Conservation (phyloP, 2,888 invertebrate species). For the Hoplodrina ambigua region DNA sequence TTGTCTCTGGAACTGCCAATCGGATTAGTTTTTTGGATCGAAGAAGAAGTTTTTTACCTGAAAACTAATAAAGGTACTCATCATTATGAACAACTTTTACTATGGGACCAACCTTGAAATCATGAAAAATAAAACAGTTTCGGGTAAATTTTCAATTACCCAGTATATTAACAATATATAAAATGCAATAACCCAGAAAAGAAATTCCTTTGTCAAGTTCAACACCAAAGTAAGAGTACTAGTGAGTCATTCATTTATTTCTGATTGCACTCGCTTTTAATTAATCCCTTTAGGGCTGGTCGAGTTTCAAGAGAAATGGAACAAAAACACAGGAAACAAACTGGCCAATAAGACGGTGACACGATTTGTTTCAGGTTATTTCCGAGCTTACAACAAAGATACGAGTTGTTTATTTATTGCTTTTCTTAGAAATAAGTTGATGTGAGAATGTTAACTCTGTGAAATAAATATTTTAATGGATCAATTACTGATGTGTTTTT, state of each 20-base stretch:
- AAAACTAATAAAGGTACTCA: too few relatives aligned
- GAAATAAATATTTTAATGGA: neutral
- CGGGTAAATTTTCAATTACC: too few relatives aligned
- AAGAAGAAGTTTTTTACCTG: too few relatives aligned
- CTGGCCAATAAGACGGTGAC: slow-evolving; percentile 40
- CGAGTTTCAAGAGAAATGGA: slow-evolving; percentile 47
- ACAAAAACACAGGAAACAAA: slow-evolving; percentile 49
- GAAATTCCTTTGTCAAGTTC: slow-evolving; percentile 49
- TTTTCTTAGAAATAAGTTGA: slow-evolving; percentile 25
- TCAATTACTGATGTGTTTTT: neutral
- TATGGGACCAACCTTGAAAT: too few relatives aligned
- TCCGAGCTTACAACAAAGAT: slow-evolving; percentile 50
- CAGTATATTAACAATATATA: neutral
- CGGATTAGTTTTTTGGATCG: too few relatives aligned
- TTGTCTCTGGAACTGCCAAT: too few relatives aligned
- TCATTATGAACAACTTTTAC: too few relatives aligned
- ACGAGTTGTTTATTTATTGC: slow-evolving; percentile 27
- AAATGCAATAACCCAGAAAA: neutral
- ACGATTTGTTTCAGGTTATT: slow-evolving; percentile 43
- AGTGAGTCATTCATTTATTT: slow-evolving; percentile 60
- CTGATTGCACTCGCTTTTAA: slow-evolving; percentile 27
- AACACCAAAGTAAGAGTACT: slow-evolving; percentile 12
- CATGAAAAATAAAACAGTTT: too few relatives aligned
- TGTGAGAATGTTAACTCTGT: slow-evolving; percentile 7
- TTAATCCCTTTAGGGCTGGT: slow-evolving; percentile 50